Evolutionary conservation across 2,888 invertebrate species (phyloP).

Genomic region (Drosophila quinaria): DNA sequence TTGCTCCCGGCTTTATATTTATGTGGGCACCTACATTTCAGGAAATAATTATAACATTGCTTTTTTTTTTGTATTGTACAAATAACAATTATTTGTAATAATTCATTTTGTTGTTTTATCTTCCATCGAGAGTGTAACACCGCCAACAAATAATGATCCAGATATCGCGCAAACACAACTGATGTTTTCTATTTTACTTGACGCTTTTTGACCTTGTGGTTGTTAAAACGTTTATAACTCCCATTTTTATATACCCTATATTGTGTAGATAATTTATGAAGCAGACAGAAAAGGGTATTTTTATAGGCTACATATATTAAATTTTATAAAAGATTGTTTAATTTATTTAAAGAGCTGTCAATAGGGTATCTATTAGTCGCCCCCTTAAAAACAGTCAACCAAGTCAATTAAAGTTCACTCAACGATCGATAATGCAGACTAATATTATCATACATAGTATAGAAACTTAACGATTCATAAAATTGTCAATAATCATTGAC

Average conservation of each 20-base stretch:
- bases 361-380: not conserved
- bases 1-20: conserved; percentile 60
- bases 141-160: conserved; percentile 2
- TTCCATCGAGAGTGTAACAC: conserved; percentile 45
- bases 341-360: too few species aligned
- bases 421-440: conserved; percentile 4
- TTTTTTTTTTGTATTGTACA: conserved; percentile 53
- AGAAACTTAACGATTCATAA: conserved; percentile 14
- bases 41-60: conserved; percentile 72
- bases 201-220: conserved; percentile 32
- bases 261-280: not conserved
- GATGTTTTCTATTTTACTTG: conserved; percentile 7
- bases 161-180: not conserved
- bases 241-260: not conserved
- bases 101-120: conserved; percentile 67
- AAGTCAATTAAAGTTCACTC: not conserved
- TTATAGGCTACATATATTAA: not conserved
- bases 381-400: not conserved
- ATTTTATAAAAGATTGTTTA: not conserved
- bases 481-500: conserved; percentile 15
- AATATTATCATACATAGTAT: not conserved
- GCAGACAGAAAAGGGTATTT: not conserved
- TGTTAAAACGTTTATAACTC: conserved; percentile 8
- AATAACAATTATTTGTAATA: conserved; percentile 70
- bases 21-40: conserved; percentile 40